Evolutionary conservation across 1,140 invertebrate species (phyloP).

Genomic region (Platorchestia sp.): DNA sequence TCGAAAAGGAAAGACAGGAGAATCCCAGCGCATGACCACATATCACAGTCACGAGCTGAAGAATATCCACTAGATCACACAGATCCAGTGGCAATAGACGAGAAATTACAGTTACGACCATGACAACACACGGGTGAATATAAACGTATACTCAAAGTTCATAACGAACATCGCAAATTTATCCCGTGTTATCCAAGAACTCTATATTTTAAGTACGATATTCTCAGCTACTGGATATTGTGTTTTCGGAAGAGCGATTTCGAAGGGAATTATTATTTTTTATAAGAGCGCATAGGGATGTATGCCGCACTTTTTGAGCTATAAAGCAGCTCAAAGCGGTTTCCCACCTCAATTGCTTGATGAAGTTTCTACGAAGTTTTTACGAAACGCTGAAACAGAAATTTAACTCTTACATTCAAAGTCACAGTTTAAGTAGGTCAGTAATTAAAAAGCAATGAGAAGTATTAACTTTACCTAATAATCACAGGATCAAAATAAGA

Average conservation of each 20-base stretch:
- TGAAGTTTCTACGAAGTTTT: not conserved
- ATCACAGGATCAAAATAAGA: not conserved
- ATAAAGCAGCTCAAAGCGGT: not conserved
- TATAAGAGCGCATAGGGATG: not conserved
- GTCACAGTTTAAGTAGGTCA: not conserved
- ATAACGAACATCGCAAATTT: not conserved
- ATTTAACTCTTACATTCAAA: not conserved
- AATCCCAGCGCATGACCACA: not conserved
- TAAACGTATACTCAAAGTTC: not conserved
- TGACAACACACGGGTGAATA: not conserved
- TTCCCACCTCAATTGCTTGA: not conserved
- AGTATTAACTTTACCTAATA: not conserved
- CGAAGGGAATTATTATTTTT: not conserved
- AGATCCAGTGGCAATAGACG: not conserved
- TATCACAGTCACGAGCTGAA: not conserved
- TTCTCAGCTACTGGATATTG: too few relatives aligned
- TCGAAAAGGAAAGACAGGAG: not conserved
- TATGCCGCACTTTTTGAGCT: not conserved
- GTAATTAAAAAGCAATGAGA: not conserved
- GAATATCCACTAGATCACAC: not conserved
- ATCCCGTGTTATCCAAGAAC: not conserved
- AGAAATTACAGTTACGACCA: not conserved
- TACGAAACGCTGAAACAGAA: not conserved
- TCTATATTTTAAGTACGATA: not conserved
- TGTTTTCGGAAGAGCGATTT: too few relatives aligned